Percentiles rank a stretch among this genome's conserved stretches.
phyloP scores from a whole-genome alignment of 2,888 invertebrate genomes.

The Eumerus sabulonum region DNA sequence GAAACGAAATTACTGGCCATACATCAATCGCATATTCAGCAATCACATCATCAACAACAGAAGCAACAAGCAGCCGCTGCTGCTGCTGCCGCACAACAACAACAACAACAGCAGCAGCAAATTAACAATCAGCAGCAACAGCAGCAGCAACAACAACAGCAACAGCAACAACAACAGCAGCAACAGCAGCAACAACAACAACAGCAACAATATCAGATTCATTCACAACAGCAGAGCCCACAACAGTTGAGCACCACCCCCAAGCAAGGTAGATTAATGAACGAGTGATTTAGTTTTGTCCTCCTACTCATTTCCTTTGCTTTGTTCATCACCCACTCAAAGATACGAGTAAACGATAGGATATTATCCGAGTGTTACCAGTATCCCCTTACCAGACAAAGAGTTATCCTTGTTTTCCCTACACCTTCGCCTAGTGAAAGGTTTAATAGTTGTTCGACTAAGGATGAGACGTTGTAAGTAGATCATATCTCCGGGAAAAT shows the following conservation, averaged over 20 bases:
- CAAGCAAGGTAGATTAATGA: constrained; percentile 76
- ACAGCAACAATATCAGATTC: constrained; percentile 77
- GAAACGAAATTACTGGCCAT: constrained; percentile 79
- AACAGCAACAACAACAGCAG: constrained; percentile 74
- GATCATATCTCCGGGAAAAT: constrained; percentile 64
- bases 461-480: constrained; percentile 67
- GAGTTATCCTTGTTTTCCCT: constrained; percentile 50
- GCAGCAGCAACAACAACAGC: constrained; percentile 73
- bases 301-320: not conserved
- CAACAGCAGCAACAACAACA: constrained; percentile 73
- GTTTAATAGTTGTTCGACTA: constrained; percentile 67
- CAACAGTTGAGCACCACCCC: constrained; percentile 78
- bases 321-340: not conserved
- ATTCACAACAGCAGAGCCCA: constrained; percentile 79
- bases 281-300: constrained; percentile 30
- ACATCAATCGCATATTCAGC: constrained; percentile 79
- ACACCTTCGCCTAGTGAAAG: constrained; percentile 42
- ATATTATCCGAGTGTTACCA: not conserved
- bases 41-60: constrained; percentile 74
- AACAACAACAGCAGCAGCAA: constrained; percentile 71
- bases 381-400: constrained; percentile 24
- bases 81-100: constrained; percentile 62
- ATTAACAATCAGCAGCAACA: constrained; percentile 58
- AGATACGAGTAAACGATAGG: not conserved
- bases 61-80: constrained; percentile 72